Evolutionary conservation across 64 coral and sea anemone species (phyloP).

Genomic region (Pocillopora damicornis): DNA sequence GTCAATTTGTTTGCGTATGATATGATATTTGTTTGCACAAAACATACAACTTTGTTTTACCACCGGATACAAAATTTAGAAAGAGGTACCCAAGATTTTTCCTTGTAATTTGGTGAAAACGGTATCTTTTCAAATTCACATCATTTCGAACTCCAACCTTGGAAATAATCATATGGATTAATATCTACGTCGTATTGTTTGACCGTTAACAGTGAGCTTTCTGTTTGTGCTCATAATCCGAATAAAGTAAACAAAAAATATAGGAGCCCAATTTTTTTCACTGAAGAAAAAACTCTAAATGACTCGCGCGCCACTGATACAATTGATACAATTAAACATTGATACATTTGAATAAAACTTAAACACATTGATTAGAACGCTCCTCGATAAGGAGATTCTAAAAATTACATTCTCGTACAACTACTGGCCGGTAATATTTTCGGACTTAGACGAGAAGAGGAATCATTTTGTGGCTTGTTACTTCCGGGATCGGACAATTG

Average conservation of each 20-base stretch:
- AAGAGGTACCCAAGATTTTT: neutral
- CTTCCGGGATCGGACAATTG: too few species aligned
- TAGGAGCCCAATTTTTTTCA: neutral
- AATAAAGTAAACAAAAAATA: neutral
- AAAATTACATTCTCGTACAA: too few species aligned
- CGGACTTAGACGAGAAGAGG: too few species aligned
- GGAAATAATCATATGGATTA: constrained; percentile 11
- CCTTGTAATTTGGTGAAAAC: neutral
- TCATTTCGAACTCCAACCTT: neutral
- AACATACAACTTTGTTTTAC: neutral
- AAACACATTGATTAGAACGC: too few species aligned
- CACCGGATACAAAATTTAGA: constrained; percentile 1
- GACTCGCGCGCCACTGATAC: neutral
- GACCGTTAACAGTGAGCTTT: constrained; percentile 3
- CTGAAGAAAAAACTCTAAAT: neutral
- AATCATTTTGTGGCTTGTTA: too few species aligned
- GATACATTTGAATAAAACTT: neutral
- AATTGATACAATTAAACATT: too few species aligned
- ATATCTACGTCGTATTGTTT: neutral
- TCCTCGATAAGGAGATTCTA: too few species aligned
- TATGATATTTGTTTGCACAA: neutral
- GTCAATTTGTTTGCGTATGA: neutral
- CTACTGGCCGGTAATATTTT: too few species aligned
- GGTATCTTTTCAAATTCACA: neutral
- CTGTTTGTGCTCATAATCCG: neutral